Base-by-base conservation (phyloP, 2,888 invertebrate species). In the Lepas anatifera region DNA sequence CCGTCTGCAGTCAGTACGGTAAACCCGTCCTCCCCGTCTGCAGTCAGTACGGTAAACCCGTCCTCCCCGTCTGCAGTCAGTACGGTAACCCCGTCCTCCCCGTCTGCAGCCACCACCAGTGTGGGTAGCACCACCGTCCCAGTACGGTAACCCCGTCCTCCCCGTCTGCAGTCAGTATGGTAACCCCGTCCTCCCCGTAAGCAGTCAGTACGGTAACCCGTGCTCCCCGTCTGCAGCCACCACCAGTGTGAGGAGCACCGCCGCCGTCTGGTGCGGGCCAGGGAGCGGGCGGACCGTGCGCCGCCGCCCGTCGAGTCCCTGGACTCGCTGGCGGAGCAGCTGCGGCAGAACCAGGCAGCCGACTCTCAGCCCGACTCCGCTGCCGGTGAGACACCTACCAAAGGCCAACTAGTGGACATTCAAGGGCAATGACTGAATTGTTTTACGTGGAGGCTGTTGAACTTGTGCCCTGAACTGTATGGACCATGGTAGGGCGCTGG, bases 191-290 rank as follows among this genome's bases (percentile, higher is more conserved):
- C n/a, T n/a, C n/a, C n/a, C n/a, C n/a, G n/a, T n/a, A n/a, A n/a
- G n/a, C n/a, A n/a, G n/a, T n/a, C n/a, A n/a, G n/a, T n/a, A n/a
- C n/a, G n/a, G n/a, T n/a, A n/a, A n/a, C n/a, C n/a, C n/a, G n/a
- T n/a, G n/a, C n/a, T n/a, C n/a, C n/a, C n/a, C n/a, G n/a, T n/a
- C 27, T 50, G 11, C 50, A 50, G 50, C 27, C 27, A 27, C 8
- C 10, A 87, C 29, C 86, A 86, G 74, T 90, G 89, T 76, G 80
- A 84, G 64, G 88, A 89, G 73, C 89, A 90, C 78, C 84, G 86
- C 29, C 83, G 87, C 63, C 85, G 85, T 77, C 83, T 86, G 0
- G 85, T 87, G 75, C 77, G 88, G 64, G 81, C 84, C 13, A 83
- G 87, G 75, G 87, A 87, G 50, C 84, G 85, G 70, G 82, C 85